Evolutionary conservation across 2,113 vertebrate genomes (phyloP).

Genomic region (Spermophilus dauricus): DNA sequence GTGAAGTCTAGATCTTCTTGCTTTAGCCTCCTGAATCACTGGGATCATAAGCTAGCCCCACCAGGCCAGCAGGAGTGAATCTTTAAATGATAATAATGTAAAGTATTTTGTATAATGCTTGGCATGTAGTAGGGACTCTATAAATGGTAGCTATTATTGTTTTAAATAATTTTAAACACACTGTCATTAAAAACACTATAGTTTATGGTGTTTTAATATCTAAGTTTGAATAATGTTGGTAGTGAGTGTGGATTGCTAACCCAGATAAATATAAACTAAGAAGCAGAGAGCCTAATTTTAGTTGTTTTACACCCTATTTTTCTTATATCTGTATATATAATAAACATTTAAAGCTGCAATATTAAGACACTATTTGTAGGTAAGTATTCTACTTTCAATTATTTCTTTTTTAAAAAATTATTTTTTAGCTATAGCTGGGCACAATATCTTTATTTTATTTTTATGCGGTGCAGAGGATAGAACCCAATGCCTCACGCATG

Average conservation of each 20-base stretch:
- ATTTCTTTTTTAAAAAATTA: background rate
- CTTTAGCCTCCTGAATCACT: too few relatives aligned
- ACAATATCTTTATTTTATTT: too few relatives aligned
- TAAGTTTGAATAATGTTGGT: background rate
- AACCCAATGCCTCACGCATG: too few relatives aligned
- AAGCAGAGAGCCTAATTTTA: constrained; percentile 30
- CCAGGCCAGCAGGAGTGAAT: too few relatives aligned
- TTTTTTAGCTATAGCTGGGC: too few relatives aligned
- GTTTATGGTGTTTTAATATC: background rate
- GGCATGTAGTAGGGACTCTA: background rate
- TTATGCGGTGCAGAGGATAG: too few relatives aligned
- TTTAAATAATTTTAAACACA: background rate
- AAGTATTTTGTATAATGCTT: background rate
- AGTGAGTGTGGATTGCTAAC: background rate
- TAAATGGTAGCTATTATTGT: background rate
- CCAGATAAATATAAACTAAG: background rate
- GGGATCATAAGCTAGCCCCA: too few relatives aligned
- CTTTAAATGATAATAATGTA: background rate
- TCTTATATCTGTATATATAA: background rate
- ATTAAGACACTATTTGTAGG: background rate
- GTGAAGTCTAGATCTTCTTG: too few relatives aligned
- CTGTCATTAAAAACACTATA: background rate
- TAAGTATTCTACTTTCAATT: background rate
- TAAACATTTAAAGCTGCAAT: background rate
- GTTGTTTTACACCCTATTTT: constrained; percentile 32